Percentiles rank a stretch among this genome's conserved stretches.
Evolutionary conservation across 2,888 invertebrate genomes (phyloP).

Genomic region (Pemphredon lugubris): DNA sequence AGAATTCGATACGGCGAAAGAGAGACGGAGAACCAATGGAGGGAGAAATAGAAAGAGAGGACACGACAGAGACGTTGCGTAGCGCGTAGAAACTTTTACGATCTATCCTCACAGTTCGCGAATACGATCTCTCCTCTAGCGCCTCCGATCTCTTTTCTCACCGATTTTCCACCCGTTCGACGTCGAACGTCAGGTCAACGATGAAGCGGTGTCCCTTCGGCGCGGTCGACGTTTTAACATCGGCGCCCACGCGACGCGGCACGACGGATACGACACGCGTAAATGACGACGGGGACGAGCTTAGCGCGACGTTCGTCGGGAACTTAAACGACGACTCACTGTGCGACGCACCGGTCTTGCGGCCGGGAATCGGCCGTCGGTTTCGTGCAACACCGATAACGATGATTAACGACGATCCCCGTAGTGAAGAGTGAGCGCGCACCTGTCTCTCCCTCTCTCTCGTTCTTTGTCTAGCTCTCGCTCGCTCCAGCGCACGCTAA

Average conservation of each 20-base stretch:
- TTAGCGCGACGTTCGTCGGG: background rate
- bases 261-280: background rate
- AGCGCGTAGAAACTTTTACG: no score
- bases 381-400: slow-evolving; percentile 56
- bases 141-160: no score
- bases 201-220: background rate
- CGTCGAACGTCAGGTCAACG: background rate
- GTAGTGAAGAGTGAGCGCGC: slow-evolving; percentile 33
- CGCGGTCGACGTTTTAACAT: no score
- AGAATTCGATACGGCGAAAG: background rate
- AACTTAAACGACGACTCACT: background rate
- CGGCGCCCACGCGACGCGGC: background rate
- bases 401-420: slow-evolving; percentile 44
- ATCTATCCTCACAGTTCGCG: no score
- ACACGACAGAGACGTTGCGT: background rate
- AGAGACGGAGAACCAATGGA: background rate
- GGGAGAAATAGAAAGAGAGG: background rate
- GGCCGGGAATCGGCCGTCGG: slow-evolving; percentile 38
- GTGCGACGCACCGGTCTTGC: slow-evolving; percentile 2
- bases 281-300: background rate
- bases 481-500: background rate
- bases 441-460: slow-evolving; percentile 30
- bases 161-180: no score
- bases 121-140: no score
- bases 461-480: background rate